Base-by-base conservation (phyloP, 2,113 vertebrate genomes). In the Epinephelus cyanopodus region DNA sequence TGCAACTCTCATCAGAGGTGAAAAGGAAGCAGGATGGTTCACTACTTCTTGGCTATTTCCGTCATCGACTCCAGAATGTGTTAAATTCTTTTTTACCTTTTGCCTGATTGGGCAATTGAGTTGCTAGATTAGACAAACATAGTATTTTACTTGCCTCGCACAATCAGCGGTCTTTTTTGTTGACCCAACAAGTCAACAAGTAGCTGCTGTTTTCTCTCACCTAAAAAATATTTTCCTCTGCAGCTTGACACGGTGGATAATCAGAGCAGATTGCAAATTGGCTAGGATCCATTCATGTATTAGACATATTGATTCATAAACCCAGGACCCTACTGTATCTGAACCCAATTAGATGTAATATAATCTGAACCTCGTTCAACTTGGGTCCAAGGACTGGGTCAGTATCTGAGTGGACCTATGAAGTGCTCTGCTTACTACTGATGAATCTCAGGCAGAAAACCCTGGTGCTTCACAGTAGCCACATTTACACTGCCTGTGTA, bases 141-240 rank as follows among this genome's bases (percentile, higher is more conserved):
- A 7, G 6, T 7, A 37, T 37, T 37, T 37, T 37, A 37, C 33
- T 37, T 37, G 33, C 33, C 33, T 37, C 5, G 33, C 1, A 6
- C 6, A 37, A 37, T 29, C 29, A 29, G 29, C 29, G 5, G 29
- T 29, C 4, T 29, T 29, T 29, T 29, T 29, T 29, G 29, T 29
- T 29, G 4, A 29, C 29, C 29, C 29, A 67, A 66, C 64, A 68
- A 81, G 56, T 70, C 69, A 74, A 85, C 56, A 54, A 47, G 62
- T n/a, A 74, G 33, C 39, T 11, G 47, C 15, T 54, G 33, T 39
- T 71, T 63, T 65, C 18, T 64, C 17, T 62, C 2, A 5, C 52
- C 33, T 65, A 58, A 58, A 33, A 63, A 52, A 57, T 18, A 42
- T 70, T 48, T 33, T 52, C 39, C 8, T 42, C 42, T 58, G 42